A percentile compares a stretch with the other conserved stretches of the same genome.
Evolutionary conservation across 2,888 invertebrate species (phyloP).

Genomic region (Lasioglossum calceatum): DNA sequence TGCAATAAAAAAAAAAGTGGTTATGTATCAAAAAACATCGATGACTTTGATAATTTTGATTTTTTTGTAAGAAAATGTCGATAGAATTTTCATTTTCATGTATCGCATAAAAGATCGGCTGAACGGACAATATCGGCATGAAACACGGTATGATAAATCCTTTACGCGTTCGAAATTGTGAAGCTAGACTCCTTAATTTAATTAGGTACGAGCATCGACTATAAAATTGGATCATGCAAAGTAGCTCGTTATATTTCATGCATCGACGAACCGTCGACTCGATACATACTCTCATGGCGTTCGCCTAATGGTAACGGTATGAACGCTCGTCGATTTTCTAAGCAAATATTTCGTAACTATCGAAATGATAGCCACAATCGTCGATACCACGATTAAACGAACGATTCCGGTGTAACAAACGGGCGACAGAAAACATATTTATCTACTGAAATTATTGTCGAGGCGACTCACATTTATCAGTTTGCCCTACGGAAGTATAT

Average conservation of each 20-base stretch:
- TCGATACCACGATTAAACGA: neutral
- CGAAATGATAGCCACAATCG: neutral
- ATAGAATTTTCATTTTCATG: neutral
- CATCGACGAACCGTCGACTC: slow-evolving; percentile 42
- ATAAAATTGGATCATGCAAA: slow-evolving; percentile 51
- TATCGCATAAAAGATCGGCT: neutral
- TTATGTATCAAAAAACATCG: too few species aligned
- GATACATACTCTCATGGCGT: slow-evolving; percentile 33
- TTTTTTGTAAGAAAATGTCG: neutral
- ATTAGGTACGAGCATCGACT: slow-evolving; percentile 29
- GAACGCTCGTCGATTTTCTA: slow-evolving; percentile 31
- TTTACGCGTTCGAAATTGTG: neutral
- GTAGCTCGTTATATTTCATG: slow-evolving; percentile 63
- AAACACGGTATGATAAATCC: neutral
- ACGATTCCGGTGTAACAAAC: neutral
- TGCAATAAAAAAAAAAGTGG: too few species aligned
- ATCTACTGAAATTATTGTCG: neutral
- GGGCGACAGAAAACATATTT: neutral
- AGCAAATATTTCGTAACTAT: neutral
- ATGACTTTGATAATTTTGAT: neutral
- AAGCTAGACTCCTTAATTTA: slow-evolving; percentile 22
- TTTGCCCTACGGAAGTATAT: neutral
- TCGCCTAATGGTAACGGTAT: slow-evolving; percentile 35
- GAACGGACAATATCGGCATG: neutral
- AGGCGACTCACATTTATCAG: neutral